Base-by-base conservation (phyloP, 2,888 invertebrate species). In the Sesia apiformis region DNA sequence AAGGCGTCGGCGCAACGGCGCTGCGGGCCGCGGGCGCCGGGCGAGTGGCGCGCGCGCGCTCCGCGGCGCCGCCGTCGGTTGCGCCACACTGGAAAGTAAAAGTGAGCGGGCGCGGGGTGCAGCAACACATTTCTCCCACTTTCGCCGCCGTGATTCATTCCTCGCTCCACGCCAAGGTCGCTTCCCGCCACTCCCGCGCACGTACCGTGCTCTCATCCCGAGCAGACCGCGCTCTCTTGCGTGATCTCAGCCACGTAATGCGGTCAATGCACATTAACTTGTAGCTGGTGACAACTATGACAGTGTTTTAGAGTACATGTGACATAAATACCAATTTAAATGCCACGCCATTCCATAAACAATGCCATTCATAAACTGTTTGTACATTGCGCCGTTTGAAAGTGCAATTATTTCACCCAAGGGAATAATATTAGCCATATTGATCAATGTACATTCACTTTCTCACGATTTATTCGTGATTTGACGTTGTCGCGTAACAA, bases 41-140 rank as follows among this genome's bases (percentile, higher is more conserved):
- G 81, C 86, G 86, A 87, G 87, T 87, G 89, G 82, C 86, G 81
- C 78, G 78, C 53, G 57, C 59, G 51, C 52, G 55, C 78, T 76
- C 78, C 69, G 75, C 83, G 81, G 78, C 76, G 81, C 78, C 81
- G 80, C 78, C 72, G 74, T 76, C 81, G 80, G 82, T 87, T 89
- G 87, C 88, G 88, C 84, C 88, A 87, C 84, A 81, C 78, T 82
- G 76, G 87, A 88, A 88, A 90, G 88, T 89, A 88, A 89, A 89
- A 87, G 87, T 89, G 81, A 86, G 81, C 78, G 84, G 83, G 81
- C 82, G 81, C 81, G 80, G 83, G 79, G 84, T 66, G 63, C 63
- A 58, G 74, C 73, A 72, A 70, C 74, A 78, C 88, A 85, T 89
- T 88, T 89, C 88, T 89, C 87, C 90, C 88, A 90, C 88, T 90